phyloP scores from a whole-genome alignment of 2,888 invertebrate species.

The Stramonita haemastoma region DNA sequence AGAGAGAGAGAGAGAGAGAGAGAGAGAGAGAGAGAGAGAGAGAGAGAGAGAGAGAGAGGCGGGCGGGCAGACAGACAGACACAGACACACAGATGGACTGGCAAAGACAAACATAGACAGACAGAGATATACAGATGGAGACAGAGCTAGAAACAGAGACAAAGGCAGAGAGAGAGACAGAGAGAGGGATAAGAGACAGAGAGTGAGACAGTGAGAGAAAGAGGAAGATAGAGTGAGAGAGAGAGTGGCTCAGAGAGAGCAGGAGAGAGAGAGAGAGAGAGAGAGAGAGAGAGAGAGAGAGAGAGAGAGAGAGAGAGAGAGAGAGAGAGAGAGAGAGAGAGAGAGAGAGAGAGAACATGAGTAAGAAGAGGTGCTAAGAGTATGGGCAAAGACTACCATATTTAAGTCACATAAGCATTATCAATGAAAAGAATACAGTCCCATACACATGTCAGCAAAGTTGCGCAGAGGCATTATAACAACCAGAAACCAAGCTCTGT shows the following conservation, averaged over 20 bases:
- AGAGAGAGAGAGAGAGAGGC: conserved; percentile 18
- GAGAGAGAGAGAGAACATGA: conserved; percentile 21
- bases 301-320: conserved; percentile 33
- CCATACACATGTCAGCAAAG: no score
- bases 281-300: conserved; percentile 26
- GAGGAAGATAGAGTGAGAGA: neutral
- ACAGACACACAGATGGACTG: neutral
- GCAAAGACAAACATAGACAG: neutral
- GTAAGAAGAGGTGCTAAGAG: neutral
- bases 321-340: conserved; percentile 27
- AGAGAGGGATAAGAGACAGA: no score
- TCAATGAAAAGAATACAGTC: no score
- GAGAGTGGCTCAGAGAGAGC: neutral
- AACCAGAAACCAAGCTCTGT: no score
- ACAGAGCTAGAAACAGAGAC: neutral
- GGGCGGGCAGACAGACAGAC: neutral
- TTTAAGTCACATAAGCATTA: no score
- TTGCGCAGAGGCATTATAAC: no score
- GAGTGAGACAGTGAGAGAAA: neutral
- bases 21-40: neutral
- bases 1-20: neutral
- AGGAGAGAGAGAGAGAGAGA: neutral
- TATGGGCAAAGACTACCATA: no score
- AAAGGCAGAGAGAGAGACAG: neutral
- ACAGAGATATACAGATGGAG: neutral